Evolutionary conservation across 2,113 vertebrate genomes (phyloP).

Genomic region (Cisticola juncidis): DNA sequence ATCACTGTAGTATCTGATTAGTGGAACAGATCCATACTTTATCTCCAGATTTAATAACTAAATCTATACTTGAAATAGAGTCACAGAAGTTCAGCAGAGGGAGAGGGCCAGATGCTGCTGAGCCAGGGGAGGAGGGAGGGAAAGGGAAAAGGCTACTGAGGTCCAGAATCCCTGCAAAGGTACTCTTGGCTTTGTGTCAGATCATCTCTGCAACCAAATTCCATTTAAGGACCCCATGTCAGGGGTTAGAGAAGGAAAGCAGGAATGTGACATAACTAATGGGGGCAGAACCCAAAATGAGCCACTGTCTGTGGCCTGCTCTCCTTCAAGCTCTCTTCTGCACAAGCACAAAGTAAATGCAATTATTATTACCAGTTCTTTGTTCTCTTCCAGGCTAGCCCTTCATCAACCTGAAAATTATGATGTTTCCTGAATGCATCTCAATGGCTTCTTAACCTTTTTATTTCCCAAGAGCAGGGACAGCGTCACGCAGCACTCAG

Average conservation of each 20-base stretch:
- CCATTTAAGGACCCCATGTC: neutral
- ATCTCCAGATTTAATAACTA: conserved; percentile 67
- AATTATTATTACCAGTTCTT: conserved; percentile 6
- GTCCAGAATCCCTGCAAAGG: neutral
- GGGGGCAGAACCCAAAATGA: conserved; percentile 10
- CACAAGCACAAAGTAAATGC: neutral
- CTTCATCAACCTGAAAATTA: conserved; percentile 46
- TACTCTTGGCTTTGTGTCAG: neutral
- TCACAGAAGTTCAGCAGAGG: conserved; percentile 26
- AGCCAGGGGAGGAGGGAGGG: neutral
- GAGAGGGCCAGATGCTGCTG: conserved; percentile 16
- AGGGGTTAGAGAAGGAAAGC: neutral
- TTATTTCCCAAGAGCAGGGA: neutral
- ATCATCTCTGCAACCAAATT: neutral
- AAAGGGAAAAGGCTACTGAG: neutral
- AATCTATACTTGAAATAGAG: conserved; percentile 61
- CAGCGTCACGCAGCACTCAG: neutral
- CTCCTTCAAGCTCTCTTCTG: neutral
- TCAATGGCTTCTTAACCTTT: conserved; percentile 38
- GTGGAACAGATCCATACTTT: conserved; percentile 57
- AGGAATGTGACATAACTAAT: neutral
- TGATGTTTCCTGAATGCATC: conserved; percentile 15
- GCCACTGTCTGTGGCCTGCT: neutral
- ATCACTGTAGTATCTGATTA: conserved; percentile 50
- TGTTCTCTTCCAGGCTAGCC: conserved; percentile 22